Conservation (phyloP, 2,113 vertebrate species). For the Salminus brasiliensis region DNA sequence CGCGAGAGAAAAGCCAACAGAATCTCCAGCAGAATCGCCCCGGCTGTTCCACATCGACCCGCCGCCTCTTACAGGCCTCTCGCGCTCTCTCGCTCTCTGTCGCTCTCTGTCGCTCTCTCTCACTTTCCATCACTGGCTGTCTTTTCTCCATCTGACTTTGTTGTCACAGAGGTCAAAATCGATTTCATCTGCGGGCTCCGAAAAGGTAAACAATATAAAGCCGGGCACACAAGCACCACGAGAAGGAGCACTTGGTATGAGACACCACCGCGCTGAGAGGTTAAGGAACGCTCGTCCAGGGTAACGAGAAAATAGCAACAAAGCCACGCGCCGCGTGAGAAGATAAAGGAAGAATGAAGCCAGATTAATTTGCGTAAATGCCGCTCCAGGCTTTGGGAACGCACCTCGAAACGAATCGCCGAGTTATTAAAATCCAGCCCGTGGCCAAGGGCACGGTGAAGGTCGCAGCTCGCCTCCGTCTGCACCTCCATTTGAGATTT, state of each 20-base stretch:
- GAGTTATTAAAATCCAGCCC: conserved; percentile 20
- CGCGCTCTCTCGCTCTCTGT: not conserved
- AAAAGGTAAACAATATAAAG: conserved; percentile 43
- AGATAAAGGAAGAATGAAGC: conserved; percentile 2
- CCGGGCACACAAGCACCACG: conserved; percentile 16
- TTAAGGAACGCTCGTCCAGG: too few species aligned
- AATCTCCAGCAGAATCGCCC: conserved; percentile 68
- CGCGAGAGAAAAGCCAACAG: conserved; percentile 69
- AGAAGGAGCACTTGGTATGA: not conserved
- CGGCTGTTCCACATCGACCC: conserved; percentile 47
- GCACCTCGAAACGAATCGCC: not conserved
- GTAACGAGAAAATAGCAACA: not conserved
- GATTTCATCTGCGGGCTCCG: conserved; percentile 35
- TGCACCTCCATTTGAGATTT: conserved; percentile 72
- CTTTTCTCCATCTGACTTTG: conserved; percentile 38
- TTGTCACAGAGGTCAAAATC: conserved; percentile 42
- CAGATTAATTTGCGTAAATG: not conserved
- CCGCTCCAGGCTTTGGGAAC: not conserved
- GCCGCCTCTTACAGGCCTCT: not conserved
- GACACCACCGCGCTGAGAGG: not conserved
- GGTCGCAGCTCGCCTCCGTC: conserved; percentile 71
- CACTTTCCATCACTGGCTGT: conserved; percentile 9
- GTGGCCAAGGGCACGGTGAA: conserved; percentile 74
- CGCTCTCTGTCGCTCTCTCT: not conserved
- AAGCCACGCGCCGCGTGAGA: not conserved